A percentile compares a stretch with the other conserved stretches of the same genome.
Conservation (phyloP, 2,888 invertebrate species). For the Temnothorax rugatulus region DNA sequence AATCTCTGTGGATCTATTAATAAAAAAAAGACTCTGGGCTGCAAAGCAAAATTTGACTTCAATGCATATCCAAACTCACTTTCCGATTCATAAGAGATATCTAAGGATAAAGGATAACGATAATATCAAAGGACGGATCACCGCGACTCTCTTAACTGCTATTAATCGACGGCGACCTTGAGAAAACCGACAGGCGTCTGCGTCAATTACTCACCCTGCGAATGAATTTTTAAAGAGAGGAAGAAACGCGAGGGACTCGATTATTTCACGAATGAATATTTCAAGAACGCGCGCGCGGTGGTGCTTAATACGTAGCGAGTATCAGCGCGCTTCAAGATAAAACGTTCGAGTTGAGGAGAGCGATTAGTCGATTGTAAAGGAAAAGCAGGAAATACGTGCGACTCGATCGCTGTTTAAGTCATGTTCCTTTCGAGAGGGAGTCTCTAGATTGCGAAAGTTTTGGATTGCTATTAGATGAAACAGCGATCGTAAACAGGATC, state of each 20-base stretch:
- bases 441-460: conserved; percentile 24
- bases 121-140: conserved; percentile 10
- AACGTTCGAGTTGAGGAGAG: not conserved
- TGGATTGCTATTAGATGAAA: not conserved
- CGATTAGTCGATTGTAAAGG: conserved; percentile 24
- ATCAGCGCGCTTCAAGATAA: not conserved
- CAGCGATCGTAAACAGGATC: conserved; percentile 38
- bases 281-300: conserved; percentile 8
- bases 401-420: conserved; percentile 7
- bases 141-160: not conserved
- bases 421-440: not conserved
- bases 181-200: conserved; percentile 2
- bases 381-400: not conserved
- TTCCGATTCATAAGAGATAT: conserved; percentile 1
- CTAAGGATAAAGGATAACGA: not conserved
- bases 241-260: conserved; percentile 37
- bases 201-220: conserved; percentile 30
- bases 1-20: not conserved
- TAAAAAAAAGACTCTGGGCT: not conserved
- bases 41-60: not conserved
- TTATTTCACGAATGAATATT: conserved; percentile 41
- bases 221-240: conserved; percentile 44
- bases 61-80: not conserved
- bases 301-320: conserved; percentile 2
- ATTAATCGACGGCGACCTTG: conserved; percentile 33